Conservation (phyloP, 2,113 vertebrate species). For the Rhegmatorhina hoffmannsi region DNA sequence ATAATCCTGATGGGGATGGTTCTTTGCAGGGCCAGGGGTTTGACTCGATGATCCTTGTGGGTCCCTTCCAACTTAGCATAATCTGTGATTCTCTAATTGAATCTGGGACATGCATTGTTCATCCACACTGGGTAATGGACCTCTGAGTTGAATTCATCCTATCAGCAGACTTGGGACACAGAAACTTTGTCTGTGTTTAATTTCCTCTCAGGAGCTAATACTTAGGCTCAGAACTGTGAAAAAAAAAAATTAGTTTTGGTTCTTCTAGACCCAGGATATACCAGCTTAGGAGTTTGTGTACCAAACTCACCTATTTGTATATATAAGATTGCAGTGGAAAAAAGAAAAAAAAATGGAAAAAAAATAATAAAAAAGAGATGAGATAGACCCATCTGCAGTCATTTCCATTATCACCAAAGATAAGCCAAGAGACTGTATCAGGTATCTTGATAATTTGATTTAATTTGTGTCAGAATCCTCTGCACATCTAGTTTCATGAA, state of each 20-base stretch:
- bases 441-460: neutral
- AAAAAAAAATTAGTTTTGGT: neutral
- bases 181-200: neutral
- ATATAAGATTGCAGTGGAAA: neutral
- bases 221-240: neutral
- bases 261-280: neutral
- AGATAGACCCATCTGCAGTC: neutral
- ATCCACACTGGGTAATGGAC: neutral
- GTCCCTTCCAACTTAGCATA: neutral
- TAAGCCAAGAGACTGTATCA: neutral
- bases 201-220: neutral
- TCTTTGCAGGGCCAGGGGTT: neutral
- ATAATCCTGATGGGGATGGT: neutral
- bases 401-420: neutral
- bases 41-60: neutral
- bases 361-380: too few relatives aligned
- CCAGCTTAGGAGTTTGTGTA: neutral
- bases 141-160: neutral
- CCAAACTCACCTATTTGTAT: neutral
- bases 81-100: neutral
- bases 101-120: neutral
- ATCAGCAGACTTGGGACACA: neutral
- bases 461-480: neutral
- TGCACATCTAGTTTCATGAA: neutral
- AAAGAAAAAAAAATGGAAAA: too few relatives aligned